Evolutionary conservation across 2,797 vertebrate genomes (phyloP).

Genomic region (Onychomys torridus): DNA sequence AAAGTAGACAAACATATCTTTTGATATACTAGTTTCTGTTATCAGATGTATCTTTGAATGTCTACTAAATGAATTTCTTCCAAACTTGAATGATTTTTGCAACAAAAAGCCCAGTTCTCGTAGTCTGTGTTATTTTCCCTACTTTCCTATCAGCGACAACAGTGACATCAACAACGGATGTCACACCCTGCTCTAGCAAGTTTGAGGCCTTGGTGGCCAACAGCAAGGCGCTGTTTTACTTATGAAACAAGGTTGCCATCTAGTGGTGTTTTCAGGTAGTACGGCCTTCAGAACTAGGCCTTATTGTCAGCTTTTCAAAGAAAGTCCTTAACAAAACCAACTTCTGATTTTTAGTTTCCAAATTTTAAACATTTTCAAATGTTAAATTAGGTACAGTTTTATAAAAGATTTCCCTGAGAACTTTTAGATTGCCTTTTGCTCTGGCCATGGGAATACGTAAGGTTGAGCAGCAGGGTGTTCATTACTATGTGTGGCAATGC

Average conservation of each 20-base stretch:
- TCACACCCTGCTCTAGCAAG: neutral
- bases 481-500: neutral
- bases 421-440: constrained; percentile 48
- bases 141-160: neutral
- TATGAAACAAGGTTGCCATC: constrained; percentile 85
- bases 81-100: constrained; percentile 56
- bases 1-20: constrained; percentile 35
- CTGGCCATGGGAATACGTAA: neutral
- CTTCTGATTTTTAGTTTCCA: neutral
- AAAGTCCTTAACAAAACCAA: constrained; percentile 50
- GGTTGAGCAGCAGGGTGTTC: constrained; percentile 9
- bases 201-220: constrained; percentile 2
- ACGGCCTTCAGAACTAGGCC: neutral
- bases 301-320: constrained; percentile 38
- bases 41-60: constrained; percentile 57
- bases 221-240: neutral
- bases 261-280: constrained; percentile 78
- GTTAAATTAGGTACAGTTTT: constrained; percentile 20
- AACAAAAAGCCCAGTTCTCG: constrained; percentile 32
- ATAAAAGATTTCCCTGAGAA: neutral
- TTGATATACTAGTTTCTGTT: constrained; percentile 59
- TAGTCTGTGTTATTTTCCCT: constrained; percentile 58
- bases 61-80: constrained; percentile 49
- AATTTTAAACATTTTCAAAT: constrained; percentile 44
- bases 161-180: constrained; percentile 52